These are phyloP conservation scores for Trogon surrucura DNA, from an alignment of 2,113 vertebrate species.

Conservation along the genomic window DNA sequence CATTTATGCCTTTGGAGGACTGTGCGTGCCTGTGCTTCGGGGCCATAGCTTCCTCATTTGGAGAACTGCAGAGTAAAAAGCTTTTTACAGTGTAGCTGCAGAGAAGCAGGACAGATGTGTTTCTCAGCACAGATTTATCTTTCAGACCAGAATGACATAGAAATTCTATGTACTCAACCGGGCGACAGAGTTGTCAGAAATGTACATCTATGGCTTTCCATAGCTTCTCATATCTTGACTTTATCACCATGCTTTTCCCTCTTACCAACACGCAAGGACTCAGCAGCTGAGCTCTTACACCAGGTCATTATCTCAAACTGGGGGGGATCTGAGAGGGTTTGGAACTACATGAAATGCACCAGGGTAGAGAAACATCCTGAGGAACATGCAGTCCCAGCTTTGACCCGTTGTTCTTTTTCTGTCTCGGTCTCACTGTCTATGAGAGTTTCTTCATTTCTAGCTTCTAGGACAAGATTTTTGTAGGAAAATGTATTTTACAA, in stretches of 20 bases:
- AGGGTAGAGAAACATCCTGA: background rate
- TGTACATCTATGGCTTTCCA: background rate
- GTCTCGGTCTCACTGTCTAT: background rate
- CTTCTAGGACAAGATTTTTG: background rate
- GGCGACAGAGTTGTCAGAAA: fast-evolving
- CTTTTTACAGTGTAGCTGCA: background rate
- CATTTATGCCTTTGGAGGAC: background rate
- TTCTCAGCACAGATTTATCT: background rate
- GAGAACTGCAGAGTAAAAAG: background rate
- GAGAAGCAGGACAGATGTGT: background rate
- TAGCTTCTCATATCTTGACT: background rate
- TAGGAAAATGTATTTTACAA: background rate
- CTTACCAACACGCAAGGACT: background rate
- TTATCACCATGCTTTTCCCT: background rate
- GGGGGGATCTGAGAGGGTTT: background rate
- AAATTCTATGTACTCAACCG: background rate
- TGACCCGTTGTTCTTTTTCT: background rate
- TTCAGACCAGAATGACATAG: background rate
- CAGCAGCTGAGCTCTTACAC: background rate
- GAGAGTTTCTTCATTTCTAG: background rate
- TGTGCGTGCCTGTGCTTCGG: background rate
- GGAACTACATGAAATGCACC: background rate
- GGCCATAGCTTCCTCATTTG: background rate
- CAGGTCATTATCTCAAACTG: background rate
- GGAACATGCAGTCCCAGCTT: background rate